phyloP scores from a whole-genome alignment of 2,888 invertebrate species.

The Spodoptera littoralis region DNA sequence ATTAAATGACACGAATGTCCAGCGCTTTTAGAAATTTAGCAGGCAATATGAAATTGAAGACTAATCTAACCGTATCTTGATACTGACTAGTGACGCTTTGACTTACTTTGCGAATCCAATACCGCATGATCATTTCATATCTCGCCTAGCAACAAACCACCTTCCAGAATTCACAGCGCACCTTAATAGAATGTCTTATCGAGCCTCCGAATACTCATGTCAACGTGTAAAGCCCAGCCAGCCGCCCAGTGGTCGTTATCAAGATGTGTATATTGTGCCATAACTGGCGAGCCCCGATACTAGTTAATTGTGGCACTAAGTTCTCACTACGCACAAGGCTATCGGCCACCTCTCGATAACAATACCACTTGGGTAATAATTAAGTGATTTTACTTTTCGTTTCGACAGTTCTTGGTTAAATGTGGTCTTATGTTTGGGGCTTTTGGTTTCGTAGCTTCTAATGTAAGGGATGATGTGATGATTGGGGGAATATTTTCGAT shows the following conservation, averaged over 20 bases:
- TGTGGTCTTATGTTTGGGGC: constrained; percentile 2
- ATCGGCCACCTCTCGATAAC: constrained; percentile 52
- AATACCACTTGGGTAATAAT: constrained; percentile 54
- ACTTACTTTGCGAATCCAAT: too few relatives aligned
- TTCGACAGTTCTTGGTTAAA: constrained; percentile 47
- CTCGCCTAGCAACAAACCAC: not conserved
- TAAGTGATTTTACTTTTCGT: constrained; percentile 50
- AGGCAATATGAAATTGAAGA: too few relatives aligned
- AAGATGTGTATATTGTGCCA: constrained; percentile 56
- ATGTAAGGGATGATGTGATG: too few relatives aligned
- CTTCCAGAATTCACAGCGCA: constrained; percentile 31
- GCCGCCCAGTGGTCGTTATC: constrained; percentile 48
- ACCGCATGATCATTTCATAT: too few relatives aligned
- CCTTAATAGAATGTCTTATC: constrained; percentile 49
- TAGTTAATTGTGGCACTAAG: constrained; percentile 54
- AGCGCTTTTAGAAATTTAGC: too few relatives aligned
- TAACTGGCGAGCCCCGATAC: constrained; percentile 45
- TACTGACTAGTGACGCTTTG: too few relatives aligned
- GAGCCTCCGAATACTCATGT: constrained; percentile 52
- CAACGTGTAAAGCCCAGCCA: constrained; percentile 43
- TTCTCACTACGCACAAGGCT: constrained; percentile 54
- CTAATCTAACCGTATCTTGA: too few relatives aligned
- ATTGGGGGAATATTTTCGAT: too few relatives aligned
- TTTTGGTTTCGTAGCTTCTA: too few relatives aligned
- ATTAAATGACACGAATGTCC: too few relatives aligned